Conservation (phyloP, 2,888 invertebrate genomes). For the Exocentrus adspersus region DNA sequence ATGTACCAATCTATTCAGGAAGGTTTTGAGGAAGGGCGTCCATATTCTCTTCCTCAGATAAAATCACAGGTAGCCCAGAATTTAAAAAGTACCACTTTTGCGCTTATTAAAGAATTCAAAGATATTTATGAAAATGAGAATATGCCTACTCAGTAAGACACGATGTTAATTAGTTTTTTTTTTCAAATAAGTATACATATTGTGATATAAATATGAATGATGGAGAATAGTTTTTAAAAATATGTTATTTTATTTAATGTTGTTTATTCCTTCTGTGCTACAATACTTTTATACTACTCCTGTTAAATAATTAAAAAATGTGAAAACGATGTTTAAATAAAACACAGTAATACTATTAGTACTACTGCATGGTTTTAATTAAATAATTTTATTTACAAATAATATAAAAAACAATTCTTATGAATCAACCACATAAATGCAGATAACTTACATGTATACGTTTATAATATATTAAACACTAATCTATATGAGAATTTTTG, state of each 20-base stretch:
- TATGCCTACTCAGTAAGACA: background rate
- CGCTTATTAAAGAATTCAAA: constrained; percentile 33
- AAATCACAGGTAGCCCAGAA: constrained; percentile 39
- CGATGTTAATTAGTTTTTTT: background rate
- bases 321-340: too few species aligned
- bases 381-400: background rate
- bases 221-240: too few species aligned
- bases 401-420: background rate
- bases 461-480: too few species aligned
- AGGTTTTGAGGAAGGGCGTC: constrained; percentile 40
- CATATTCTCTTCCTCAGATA: constrained; percentile 36
- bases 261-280: too few species aligned
- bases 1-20: constrained; percentile 55
- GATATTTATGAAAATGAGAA: background rate
- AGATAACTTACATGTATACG: background rate
- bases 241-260: too few species aligned
- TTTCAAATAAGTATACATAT: too few species aligned
- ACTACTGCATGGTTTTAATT: background rate
- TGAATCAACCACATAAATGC: background rate
- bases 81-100: constrained; percentile 41
- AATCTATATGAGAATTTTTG: background rate
- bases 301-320: too few species aligned
- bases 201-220: too few species aligned
- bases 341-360: too few species aligned
- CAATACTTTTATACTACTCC: too few species aligned